Base-by-base conservation (phyloP, 2,113 vertebrate species). In the Emberiza fucata region DNA sequence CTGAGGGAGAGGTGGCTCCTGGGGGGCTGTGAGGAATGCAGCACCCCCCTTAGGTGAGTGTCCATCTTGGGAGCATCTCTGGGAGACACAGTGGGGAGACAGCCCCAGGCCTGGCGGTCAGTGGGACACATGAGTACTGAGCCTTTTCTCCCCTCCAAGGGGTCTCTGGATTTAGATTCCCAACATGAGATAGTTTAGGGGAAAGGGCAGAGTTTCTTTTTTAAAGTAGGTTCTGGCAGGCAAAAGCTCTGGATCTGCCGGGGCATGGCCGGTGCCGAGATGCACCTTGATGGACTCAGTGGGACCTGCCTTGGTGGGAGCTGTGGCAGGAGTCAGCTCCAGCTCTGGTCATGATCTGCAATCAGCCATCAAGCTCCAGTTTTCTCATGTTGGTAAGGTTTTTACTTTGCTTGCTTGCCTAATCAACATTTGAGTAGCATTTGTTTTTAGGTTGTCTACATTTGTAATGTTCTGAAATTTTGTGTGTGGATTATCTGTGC, bases 281-380 rank as follows among this genome's bases (percentile, higher is more conserved):
- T 14, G 27, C 15, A 23, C 14, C 33, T 79, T 54, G 47, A 8
- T 15, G 2, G 12, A 80, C 25, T 13, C 72, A 12, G 37, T 20
- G 37, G 19, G 63, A 69, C 28, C 44, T 42, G 27, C 7, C 28
- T 56, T 0, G 0, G 12, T 44, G 40, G 20, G 16, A 71, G 3
- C 21, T 29, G n/a, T 3, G 2, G 3, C 29, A 53, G 31, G 37
- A 66, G 18, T 35, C 24, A n/a, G 10, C 20, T 20, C 9, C 0
- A 1, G 7, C 0, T 1, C 27, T 42, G 17, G 13, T 24, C 31
- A 4, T 1, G 2, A 7, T 35, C 71, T 80, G 9, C n/a, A 61
- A 13, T 54, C 42, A 66, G 33, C 27, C 15, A 22, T 37, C 51
- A 33, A 64, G 12, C 22, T 70, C n/a, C 19, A 1, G 3, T 47